Conservation (phyloP, 2,113 vertebrate genomes). For the Macrotus californicus region DNA sequence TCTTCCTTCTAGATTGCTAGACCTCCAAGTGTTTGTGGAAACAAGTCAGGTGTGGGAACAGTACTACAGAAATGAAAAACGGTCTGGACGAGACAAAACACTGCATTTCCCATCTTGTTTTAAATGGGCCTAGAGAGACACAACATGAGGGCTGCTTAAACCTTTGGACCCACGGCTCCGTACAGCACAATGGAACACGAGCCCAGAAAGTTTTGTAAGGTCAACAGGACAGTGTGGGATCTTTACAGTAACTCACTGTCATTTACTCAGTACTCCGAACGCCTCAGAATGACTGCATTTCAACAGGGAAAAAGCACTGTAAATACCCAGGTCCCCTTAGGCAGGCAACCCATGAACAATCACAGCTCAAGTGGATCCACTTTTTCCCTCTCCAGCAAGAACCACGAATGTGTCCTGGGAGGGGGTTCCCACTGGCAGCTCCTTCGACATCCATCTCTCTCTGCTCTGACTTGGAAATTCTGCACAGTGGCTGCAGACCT, state of each 20-base stretch:
- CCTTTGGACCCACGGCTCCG: not conserved
- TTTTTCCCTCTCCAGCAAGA: not conserved
- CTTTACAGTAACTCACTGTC: not conserved
- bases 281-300: not conserved
- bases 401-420: not conserved
- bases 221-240: not conserved
- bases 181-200: not conserved
- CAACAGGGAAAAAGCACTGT: not conserved
- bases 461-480: conserved; percentile 9
- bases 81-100: not conserved
- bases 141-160: not conserved
- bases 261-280: not conserved
- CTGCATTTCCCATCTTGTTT: conserved; percentile 4
- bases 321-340: not conserved
- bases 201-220: not conserved
- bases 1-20: not conserved
- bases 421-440: not conserved
- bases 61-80: not conserved
- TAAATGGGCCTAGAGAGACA: not conserved
- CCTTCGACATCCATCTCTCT: not conserved
- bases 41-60: not conserved
- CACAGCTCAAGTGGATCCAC: not conserved
- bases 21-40: not conserved
- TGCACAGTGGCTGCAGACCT: conserved; percentile 7
- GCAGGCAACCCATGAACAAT: not conserved